phyloP scores from a whole-genome alignment of 2,113 vertebrate genomes.

The Ploceus nigricollis region DNA sequence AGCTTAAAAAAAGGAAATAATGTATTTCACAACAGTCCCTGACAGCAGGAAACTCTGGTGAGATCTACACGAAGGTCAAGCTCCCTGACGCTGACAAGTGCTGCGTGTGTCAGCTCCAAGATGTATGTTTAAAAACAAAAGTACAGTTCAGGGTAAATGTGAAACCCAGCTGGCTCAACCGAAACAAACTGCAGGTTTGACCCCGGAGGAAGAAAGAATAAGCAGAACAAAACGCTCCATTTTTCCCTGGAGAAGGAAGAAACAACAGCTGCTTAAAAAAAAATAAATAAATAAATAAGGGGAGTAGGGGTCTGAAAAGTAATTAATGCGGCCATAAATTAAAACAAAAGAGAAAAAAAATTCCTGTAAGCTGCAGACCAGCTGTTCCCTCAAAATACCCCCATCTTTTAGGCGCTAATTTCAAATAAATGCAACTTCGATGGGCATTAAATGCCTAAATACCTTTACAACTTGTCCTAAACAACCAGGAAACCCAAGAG shows the following conservation, averaged over 20 bases:
- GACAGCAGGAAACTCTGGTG: not conserved
- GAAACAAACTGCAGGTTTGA: fast-evolving
- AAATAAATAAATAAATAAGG: no score
- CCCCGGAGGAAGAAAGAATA: not conserved
- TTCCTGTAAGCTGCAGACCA: fast-evolving
- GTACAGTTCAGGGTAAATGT: not conserved
- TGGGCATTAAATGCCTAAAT: not conserved
- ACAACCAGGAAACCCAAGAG: not conserved
- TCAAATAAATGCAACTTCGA: not conserved
- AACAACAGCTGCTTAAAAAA: not conserved
- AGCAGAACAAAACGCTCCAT: not conserved
- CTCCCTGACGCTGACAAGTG: not conserved
- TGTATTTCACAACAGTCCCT: not conserved
- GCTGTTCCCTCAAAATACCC: fast-evolving
- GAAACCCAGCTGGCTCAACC: not conserved
- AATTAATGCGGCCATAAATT: not conserved
- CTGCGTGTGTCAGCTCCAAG: not conserved
- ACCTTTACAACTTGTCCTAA: not conserved
- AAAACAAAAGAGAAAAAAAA: not conserved
- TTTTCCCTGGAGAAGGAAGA: not conserved
- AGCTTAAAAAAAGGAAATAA: not conserved
- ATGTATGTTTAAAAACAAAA: not conserved
- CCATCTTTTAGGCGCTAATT: not conserved
- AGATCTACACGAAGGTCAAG: not conserved
- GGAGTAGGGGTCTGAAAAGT: fast-evolving